Evolutionary conservation across 2,888 invertebrate species (phyloP), one percentile per base, ranked within the genome.

Genomic region (Morpho helenor): DNA sequence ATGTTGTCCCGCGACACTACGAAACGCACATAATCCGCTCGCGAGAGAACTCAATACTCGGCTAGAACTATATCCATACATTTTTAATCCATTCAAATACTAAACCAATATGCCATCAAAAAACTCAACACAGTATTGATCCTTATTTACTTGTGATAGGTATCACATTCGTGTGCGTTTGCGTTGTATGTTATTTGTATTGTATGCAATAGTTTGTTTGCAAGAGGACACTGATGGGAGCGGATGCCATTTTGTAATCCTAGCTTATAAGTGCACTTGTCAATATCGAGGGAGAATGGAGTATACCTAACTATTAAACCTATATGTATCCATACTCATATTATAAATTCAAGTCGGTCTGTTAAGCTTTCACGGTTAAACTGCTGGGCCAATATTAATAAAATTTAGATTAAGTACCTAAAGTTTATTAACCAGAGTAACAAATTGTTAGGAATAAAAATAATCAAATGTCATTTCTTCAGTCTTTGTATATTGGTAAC

Each of bases 231-330:
- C 70, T 52, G 52, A 52, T 39, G 70, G 71, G 71, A 68, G 64
- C 65, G 70, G 59, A 70, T 76, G 82, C 83, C 82, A 84, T 85
- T 85, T 85, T 84, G 83, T 85, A 82, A 84, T 80, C 72, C 77
- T 68, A 75, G 76, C 70, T 72, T 68, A 54, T 73, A 75, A 85
- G 80, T 84, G 80, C 82, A 79, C 77, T 82, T 82, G 80, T 81
- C 82, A 79, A 82, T 80, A 76, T 63, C 61, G 65, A 65, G 72
- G 72, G 75, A 71, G 67, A 9, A n/a, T 39, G 7, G 4, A 10
- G 9, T 16, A 7, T 40, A 41, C 10, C 41, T 16, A 44, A 31
- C 8, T 31, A 56, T 1, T 16, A 16, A 16, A 16, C 16, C 16
- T 16, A 16, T 16, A 16, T 16, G 16, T 16, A 16, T 16, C 16